A percentile compares a stretch with the other conserved stretches of the same genome.
Conservation (phyloP, 1,140 invertebrate genomes). For the Neuroterus valhalla region DNA sequence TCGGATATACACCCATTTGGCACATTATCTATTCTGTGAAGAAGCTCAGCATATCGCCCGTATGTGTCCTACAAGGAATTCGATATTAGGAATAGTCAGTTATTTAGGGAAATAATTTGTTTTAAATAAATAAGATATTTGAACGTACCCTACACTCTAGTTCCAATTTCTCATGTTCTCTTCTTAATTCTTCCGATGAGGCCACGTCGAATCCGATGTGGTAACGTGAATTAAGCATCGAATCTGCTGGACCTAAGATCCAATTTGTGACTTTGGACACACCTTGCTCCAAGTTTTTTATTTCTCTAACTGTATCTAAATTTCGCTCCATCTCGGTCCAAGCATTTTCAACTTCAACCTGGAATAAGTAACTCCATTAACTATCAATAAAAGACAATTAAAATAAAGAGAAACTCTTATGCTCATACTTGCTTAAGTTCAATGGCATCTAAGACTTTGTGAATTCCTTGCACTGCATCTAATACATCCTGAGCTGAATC, state of each 20-base stretch:
- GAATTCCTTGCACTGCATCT: conserved; percentile 78
- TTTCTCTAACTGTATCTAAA: conserved; percentile 78
- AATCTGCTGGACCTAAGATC: conserved; percentile 85
- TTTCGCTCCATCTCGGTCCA: conserved; percentile 79
- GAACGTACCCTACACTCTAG: conserved; percentile 82
- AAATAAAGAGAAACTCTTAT: conserved; percentile 9
- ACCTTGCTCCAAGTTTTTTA: conserved; percentile 78
- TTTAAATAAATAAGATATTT: conserved; percentile 13
- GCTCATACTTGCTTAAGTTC: conserved; percentile 76
- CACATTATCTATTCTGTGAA: conserved; percentile 81
- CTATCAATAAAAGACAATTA: background rate
- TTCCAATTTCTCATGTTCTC: conserved; percentile 85
- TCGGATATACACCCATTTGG: conserved; percentile 75
- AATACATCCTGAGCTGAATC: conserved; percentile 77
- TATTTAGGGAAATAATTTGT: background rate
- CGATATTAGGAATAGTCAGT: conserved; percentile 9
- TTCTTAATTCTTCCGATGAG: conserved; percentile 82
- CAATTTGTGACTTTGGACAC: conserved; percentile 83
- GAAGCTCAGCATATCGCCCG: conserved; percentile 84
- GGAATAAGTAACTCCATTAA: background rate
- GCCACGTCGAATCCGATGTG: conserved; percentile 84
- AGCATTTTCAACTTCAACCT: conserved; percentile 77
- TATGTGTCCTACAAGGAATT: conserved; percentile 78
- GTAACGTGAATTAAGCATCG: conserved; percentile 80
- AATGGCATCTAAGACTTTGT: conserved; percentile 77